Evolutionary conservation across 2,113 vertebrate genomes (phyloP), one percentile per base, ranked within the genome.

Genomic region (Rhabdomys dilectus): DNA sequence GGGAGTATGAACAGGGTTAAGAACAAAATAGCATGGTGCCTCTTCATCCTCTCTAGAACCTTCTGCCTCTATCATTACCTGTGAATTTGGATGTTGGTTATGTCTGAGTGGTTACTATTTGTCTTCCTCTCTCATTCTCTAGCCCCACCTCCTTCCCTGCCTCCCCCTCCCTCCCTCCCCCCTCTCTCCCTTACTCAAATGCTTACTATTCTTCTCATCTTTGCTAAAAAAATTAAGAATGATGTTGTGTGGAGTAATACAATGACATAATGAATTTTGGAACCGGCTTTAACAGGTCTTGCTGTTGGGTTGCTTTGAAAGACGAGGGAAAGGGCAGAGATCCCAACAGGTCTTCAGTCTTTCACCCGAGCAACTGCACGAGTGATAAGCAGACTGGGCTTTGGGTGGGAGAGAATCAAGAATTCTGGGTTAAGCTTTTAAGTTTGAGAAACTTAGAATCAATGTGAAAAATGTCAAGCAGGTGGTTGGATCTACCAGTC

Each of bases 381-480:
- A 56, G 15, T 89, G 70, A 88, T 51, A 64, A 89, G n/a, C 77
- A 91, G 89, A 91, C 73, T 88, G 45, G 81, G n/a, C 31, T 70
- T 2, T 31, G 53, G 26, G 17, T 58, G 48, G 31, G 34, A 53
- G 87, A 51, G n/a, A 92, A 85, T 62, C 42, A 48, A 58, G 64
- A 62, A 39, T 93, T 85, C 45, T 80, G 1, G 29, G 34, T 15
- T 62, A 89, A 84, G 75, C 42, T 88, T 80, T 88, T 93, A 88
- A 68, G 31, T 89, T n/a, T 56, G 76, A 95, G 92, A 93, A 94
- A 68, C 45, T 73, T 91, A 51, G 66, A 58, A 73, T 58, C 75
- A 21, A 22, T 58, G 7, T 88, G 45, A 93, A 90, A 34, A 91
- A 42, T 88, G 64, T 62, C 36, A 82, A 64, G 56, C 73, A 72